Conservation (phyloP, 2,888 invertebrate species). For the Tiphia femorata region DNA sequence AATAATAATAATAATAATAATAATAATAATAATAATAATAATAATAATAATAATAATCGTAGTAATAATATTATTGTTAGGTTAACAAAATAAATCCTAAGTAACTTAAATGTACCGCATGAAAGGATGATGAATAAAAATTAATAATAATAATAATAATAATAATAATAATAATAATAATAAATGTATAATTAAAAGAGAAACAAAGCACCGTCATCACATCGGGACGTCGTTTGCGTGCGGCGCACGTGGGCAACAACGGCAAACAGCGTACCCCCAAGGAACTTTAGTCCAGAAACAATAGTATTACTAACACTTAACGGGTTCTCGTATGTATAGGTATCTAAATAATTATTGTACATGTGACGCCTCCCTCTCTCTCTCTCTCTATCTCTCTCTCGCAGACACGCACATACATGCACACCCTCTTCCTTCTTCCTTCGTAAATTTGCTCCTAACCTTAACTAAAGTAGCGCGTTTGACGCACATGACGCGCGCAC, state of each 20-base stretch:
- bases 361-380: constrained; percentile 15
- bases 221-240: constrained; percentile 56
- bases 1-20: constrained; percentile 44
- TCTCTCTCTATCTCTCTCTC: not conserved
- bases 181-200: constrained; percentile 50
- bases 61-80: constrained; percentile 48
- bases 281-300: constrained; percentile 66
- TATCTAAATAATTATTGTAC: constrained; percentile 46
- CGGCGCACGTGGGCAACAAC: constrained; percentile 31
- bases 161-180: constrained; percentile 31
- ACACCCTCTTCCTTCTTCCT: no score
- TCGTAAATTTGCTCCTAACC: no score
- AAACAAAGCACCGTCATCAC: constrained; percentile 68
- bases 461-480: no score
- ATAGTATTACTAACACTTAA: constrained; percentile 31
- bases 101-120: constrained; percentile 51
- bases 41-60: constrained; percentile 43
- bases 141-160: constrained; percentile 28
- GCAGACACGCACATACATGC: constrained; percentile 16
- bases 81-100: constrained; percentile 61
- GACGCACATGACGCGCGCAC: no score
- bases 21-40: constrained; percentile 44
- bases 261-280: constrained; percentile 50
- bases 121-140: constrained; percentile 49
- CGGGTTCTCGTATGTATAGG: constrained; percentile 28